Conservation (phyloP, 2,113 vertebrate species). For the Neotoma lepida region DNA sequence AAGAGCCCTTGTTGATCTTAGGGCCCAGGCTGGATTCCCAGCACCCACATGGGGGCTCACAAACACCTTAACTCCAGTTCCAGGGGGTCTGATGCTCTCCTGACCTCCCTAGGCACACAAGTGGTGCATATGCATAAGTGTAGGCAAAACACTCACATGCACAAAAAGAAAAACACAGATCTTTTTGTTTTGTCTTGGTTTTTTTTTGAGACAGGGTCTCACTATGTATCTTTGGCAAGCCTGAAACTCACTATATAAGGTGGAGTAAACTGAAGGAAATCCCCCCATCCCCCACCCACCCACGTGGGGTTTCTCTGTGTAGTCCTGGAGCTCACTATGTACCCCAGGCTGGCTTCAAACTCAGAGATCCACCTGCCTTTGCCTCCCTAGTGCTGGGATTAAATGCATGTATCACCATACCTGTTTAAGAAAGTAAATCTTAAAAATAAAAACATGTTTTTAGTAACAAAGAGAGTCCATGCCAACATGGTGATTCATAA, state of each 20-base stretch:
- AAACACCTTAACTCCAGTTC: background rate
- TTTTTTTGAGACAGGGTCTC: background rate
- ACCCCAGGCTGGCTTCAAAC: background rate
- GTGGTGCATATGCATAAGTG: background rate
- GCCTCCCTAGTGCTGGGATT: background rate
- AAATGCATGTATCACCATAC: background rate
- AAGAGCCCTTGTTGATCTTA: background rate
- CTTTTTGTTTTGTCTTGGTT: background rate
- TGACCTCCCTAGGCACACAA: background rate
- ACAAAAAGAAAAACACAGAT: background rate
- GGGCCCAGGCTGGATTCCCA: background rate
- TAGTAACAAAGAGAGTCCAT: slow-evolving; percentile 50
- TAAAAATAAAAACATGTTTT: background rate
- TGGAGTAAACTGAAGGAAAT: background rate
- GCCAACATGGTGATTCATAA: slow-evolving; percentile 20
- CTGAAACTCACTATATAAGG: background rate
- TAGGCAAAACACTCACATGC: background rate
- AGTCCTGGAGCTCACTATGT: background rate
- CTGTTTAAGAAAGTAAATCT: background rate
- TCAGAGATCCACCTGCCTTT: background rate
- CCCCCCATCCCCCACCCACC: background rate
- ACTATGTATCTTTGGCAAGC: background rate
- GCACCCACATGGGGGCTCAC: background rate
- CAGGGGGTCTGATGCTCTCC: background rate
- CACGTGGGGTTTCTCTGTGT: background rate